Base-by-base conservation (phyloP, 2,797 vertebrate genomes). In the Xerus rutilus region DNA sequence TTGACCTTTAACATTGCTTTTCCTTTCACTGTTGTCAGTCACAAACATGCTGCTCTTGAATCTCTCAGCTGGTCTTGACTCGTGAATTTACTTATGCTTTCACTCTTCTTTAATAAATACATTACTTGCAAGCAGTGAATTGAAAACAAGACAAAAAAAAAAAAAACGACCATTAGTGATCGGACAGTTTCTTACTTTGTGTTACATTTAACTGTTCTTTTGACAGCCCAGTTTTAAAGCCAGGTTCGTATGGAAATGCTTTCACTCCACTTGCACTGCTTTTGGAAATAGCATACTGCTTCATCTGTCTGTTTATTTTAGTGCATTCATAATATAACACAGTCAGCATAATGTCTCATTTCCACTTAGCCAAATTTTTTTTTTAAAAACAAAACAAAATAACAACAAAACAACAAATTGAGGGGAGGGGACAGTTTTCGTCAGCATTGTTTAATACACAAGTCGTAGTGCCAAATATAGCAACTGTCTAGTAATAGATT, bases 171-270 rank as follows among this genome's bases (percentile, higher is more conserved):
- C 99, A 99, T 99, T 99, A 99, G 99, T 99, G 99, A 99, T 99
- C 99, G 99, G 99, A 99, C 99, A 99, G 99, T 99, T 99, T 99
- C 99, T 99, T 99, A 99, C 99, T 99, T 99, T 99, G 99, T 99
- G 99, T 99, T 99, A 99, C 99, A 99, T 99, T 99, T 99, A 99
- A 99, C 99, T 99, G 99, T 99, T 99, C 99, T 99, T 99, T 99
- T 99, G 99, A 99, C 99, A 99, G 99, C 99, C 99, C 99, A 99
- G 99, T 99, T 99, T 99, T 99, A 99, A 99, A 99, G 99, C 99
- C 99, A 99, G 99, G 99, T 99, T 99, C 99, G 99, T 99, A 99
- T 99, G 99, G 99, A 99, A 99, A 99, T 99, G 99, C 99, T 99
- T 99, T 99, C 99, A 99, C 99, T 99, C 99, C 99, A 99, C 99